phyloP scores from a whole-genome alignment of 2,888 invertebrate genomes.

The Xanthostigma xanthostigma region DNA sequence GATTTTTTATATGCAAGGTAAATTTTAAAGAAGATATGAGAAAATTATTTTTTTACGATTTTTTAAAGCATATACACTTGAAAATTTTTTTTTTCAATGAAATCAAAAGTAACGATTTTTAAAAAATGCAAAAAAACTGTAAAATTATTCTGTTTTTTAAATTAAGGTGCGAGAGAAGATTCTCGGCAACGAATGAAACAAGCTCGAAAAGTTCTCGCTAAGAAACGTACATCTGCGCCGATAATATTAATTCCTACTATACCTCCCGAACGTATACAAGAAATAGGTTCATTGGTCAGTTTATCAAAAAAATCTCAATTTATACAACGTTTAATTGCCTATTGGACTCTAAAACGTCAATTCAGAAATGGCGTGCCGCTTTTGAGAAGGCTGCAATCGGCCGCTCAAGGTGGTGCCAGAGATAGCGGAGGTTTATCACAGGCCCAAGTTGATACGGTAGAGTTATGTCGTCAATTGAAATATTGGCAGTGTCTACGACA shows the following conservation, averaged over 20 bases:
- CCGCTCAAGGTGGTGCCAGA: slow-evolving; percentile 25
- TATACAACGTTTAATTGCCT: slow-evolving; percentile 78
- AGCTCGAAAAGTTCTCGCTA: slow-evolving; percentile 71
- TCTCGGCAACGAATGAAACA: slow-evolving; percentile 73
- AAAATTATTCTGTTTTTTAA: slow-evolving; percentile 5
- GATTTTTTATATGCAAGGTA: no score
- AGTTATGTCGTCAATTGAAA: slow-evolving; percentile 72
- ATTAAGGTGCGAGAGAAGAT: slow-evolving; percentile 37
- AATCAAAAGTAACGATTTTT: no score
- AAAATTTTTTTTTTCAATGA: no score
- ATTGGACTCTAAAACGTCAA: slow-evolving; percentile 94
- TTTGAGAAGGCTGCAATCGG: slow-evolving; percentile 60
- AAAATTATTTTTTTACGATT: no score
- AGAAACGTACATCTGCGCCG: slow-evolving; percentile 80
- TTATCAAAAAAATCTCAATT: slow-evolving; percentile 65
- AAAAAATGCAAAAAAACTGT: no score
- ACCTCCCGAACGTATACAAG: slow-evolving; percentile 73
- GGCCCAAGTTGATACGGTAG: slow-evolving; percentile 40
- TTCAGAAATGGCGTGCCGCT: slow-evolving; percentile 92
- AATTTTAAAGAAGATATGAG: no score
- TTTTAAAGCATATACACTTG: no score
- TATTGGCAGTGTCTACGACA: slow-evolving; percentile 90
- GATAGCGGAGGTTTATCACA: slow-evolving; percentile 6
- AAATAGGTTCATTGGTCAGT: slow-evolving; percentile 66
- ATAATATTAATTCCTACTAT: slow-evolving; percentile 89